Conservation (phyloP, 2,113 vertebrate genomes). For the Myxocyprinus asiaticus region DNA sequence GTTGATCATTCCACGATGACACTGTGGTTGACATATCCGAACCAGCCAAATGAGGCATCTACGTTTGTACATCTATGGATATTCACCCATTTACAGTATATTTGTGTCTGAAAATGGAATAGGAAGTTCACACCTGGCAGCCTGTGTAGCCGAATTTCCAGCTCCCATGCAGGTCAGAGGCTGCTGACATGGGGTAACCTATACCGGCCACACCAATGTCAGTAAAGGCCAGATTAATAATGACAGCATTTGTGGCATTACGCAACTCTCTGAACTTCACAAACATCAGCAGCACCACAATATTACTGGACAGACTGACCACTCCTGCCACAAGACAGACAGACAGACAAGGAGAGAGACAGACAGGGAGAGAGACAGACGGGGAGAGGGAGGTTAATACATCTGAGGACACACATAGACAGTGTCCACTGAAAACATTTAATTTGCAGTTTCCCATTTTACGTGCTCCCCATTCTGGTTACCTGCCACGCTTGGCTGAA, state of each 20-base stretch:
- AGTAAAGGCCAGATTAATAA: constrained; percentile 94
- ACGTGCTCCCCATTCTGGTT: constrained; percentile 22
- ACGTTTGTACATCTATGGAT: no score
- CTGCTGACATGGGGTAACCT: constrained; percentile 98
- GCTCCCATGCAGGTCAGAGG: constrained; percentile 92
- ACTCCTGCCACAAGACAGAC: constrained; percentile 74
- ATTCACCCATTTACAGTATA: no score
- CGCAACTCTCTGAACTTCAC: constrained; percentile 91
- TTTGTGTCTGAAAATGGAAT: not conserved
- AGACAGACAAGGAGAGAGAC: not conserved
- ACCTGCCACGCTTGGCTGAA: not conserved
- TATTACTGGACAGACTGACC: constrained; percentile 90
- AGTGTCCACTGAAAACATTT: constrained; percentile 12
- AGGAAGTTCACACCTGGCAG: constrained; percentile 80
- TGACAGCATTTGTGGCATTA: constrained; percentile 92
- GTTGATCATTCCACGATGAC: no score
- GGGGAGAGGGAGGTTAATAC: not conserved
- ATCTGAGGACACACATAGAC: not conserved
- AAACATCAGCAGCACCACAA: constrained; percentile 92
- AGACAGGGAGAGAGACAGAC: no score
- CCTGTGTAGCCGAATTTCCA: constrained; percentile 94
- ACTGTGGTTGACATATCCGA: no score
- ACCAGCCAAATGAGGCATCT: no score
- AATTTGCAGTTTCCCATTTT: not conserved
- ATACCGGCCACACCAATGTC: constrained; percentile 95